These are phyloP conservation scores for Drosophila rhopaloa DNA, from an alignment of 1,140 invertebrate species.

Conservation along the genomic window DNA sequence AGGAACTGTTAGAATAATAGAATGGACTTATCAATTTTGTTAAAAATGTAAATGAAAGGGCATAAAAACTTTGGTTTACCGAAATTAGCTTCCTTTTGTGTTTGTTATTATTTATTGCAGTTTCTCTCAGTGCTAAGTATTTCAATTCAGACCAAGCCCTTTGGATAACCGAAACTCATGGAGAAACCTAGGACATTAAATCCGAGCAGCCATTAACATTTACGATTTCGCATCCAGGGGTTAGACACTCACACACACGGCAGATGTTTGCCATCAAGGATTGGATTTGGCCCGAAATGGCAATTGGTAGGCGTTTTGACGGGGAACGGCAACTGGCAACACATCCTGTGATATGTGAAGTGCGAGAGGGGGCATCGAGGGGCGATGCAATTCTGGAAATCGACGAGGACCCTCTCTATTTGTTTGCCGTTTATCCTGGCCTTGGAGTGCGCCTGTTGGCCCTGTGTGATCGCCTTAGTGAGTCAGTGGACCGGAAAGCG, in stretches of 20 bases:
- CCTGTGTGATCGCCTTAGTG: conserved; percentile 9
- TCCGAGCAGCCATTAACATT: conserved; percentile 63
- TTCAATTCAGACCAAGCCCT: conserved; percentile 9
- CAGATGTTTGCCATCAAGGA: conserved; percentile 30
- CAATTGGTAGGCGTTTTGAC: conserved; percentile 47
- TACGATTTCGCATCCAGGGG: conserved; percentile 52
- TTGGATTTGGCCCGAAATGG: conserved; percentile 9
- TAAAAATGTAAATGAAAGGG: too few species aligned
- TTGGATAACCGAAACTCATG: conserved; percentile 28
- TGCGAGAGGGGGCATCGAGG: background rate
- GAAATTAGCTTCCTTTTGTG: too few species aligned
- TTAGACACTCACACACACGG: conserved; percentile 24
- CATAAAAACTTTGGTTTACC: too few species aligned
- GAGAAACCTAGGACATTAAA: conserved; percentile 45
- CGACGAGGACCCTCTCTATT: conserved; percentile 23
- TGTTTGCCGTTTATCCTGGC: conserved; percentile 49
- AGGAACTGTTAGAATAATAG: too few species aligned
- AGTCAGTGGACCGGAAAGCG: conserved; percentile 16
- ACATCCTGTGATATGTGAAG: conserved; percentile 21
- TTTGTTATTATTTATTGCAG: background rate
- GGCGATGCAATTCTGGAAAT: conserved; percentile 17
- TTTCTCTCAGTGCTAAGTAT: conserved; percentile 6
- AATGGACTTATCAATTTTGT: too few species aligned
- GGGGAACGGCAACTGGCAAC: conserved; percentile 34
- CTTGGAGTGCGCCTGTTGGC: conserved; percentile 17